phyloP scores from a whole-genome alignment of 2,888 invertebrate species.

The Odontomyia ornata region DNA sequence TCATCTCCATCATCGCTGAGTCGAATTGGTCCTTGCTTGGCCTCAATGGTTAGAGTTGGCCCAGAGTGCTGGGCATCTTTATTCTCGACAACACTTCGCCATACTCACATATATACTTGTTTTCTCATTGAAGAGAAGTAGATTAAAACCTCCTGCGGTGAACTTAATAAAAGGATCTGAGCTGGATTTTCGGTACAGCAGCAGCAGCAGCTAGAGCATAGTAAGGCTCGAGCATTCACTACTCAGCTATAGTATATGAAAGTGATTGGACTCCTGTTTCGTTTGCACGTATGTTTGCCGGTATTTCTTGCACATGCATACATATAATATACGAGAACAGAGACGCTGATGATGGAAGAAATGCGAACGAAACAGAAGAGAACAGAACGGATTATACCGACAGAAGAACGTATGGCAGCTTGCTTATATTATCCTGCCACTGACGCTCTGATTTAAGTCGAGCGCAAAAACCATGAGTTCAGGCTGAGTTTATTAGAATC shows the following conservation, averaged over 20 bases:
- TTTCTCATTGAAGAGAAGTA: slow-evolving; percentile 48
- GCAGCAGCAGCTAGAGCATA: neutral
- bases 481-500: slow-evolving; percentile 45
- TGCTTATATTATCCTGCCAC: slow-evolving; percentile 40
- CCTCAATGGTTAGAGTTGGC: too few relatives aligned
- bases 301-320: neutral
- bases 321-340: neutral
- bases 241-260: slow-evolving; percentile 16
- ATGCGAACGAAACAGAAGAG: slow-evolving; percentile 12
- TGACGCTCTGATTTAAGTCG: slow-evolving; percentile 49
- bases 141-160: slow-evolving; percentile 64
- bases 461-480: slow-evolving; percentile 50
- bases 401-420: slow-evolving; percentile 7
- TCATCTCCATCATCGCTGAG: neutral
- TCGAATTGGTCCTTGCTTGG: neutral
- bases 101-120: neutral
- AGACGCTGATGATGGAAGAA: neutral
- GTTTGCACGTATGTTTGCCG: neutral
- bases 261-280: slow-evolving; percentile 16
- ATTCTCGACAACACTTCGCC: neutral
- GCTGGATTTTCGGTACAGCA: slow-evolving; percentile 46
- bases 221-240: slow-evolving; percentile 10
- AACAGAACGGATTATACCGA: slow-evolving; percentile 36
- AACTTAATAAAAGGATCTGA: slow-evolving; percentile 60
- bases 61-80: neutral